Base-by-base conservation (phyloP, 2,797 vertebrate genomes). In the Linurgus olivaceus region DNA sequence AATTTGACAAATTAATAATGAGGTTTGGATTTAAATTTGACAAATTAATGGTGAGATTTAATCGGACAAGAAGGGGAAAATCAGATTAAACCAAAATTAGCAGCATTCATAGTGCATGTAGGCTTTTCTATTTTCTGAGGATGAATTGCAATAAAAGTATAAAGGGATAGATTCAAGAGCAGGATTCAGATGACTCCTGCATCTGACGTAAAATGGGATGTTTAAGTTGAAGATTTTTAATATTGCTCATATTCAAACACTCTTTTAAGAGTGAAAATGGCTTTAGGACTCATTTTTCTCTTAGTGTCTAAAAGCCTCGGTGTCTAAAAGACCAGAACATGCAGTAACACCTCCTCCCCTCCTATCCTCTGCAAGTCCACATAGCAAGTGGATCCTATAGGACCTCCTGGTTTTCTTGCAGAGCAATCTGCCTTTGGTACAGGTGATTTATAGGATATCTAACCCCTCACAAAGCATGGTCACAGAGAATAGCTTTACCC, bases 31-130 rank as follows among this genome's bases (percentile, higher is more conserved):
- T 91, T 80, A 61, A 57, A 61, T 71, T 57, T 4, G 2, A 83
- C 48, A 74, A 65, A 93, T 88, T 87, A 73, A 75, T 78, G 45
- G 62, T 1, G 3, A 51, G 40, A 86, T 88, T 88, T 90, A 75
- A 47, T 58, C 48, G 37, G 31, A 62, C 2, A 0, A 78, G 68
- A 77, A 87, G 38, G n/a, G 85, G 59, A 73, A 96, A 95, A 94
- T 78, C 66, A 93, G 70, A 86, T 88, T 93, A 93, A 86, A 58
- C 12, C 33, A 78, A 95, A 95, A 66, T 78, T 75, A 78, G 62
- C 29, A 51, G 13, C 54, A 84, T 92, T 83, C 40, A 50, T 65
- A 51, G 20, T 11, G 11, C 55, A 51, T 8, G 15, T 88, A 75
- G 62, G 24, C 21, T 94, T 84, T 88, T 75, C 66, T 81, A 4